Base-by-base conservation (phyloP, 2,797 vertebrate species). In the Neostethus bicornis region DNA sequence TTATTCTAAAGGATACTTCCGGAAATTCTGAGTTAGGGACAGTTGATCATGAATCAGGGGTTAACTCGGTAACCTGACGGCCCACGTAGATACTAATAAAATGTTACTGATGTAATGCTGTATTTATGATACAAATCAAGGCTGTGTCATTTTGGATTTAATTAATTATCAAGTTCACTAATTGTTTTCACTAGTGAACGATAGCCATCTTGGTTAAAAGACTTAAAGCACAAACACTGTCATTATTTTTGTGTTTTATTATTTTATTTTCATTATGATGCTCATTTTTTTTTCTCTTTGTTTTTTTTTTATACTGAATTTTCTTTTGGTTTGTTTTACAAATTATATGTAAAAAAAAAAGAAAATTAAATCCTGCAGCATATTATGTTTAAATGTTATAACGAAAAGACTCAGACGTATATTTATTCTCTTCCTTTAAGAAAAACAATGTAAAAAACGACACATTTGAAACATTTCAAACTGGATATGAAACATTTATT, bases 371-470 rank as follows among this genome's bases (percentile, higher is more conserved):
- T 83, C 84, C 84, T 85, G 87, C 89, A 90, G 80, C 90, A 77
- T 84, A 87, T 87, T 81, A 86, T 80, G 89, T 91, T 88, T 84
- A 84, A 88, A 83, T 91, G 89, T 92, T 83, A 87, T 87, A 86
- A 81, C 80, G 82, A 86, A 88, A 78, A 82, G 86, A 83, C 84
- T 90, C 85, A 85, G 76, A 87, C 86, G 70, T 90, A 89, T 90
- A 90, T 89, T 85, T 88, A 89, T 91, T 89, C 86, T 86, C 86
- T 90, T 89, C 84, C 84, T 87, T 90, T 88, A 85, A 89, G 68
- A 88, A 84, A n/a, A 89, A 88, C 78, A 66, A 77, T 91, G 86
- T 90, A 89, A 83, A n/a, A 90, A 87, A 81, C 84, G 79, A 77
- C 73, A 86, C 83, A 85, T 83, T 88, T 87, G 81, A 86, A 89